Evolutionary conservation across 2,113 vertebrate species (phyloP).

Genomic region (Panthera leo): DNA sequence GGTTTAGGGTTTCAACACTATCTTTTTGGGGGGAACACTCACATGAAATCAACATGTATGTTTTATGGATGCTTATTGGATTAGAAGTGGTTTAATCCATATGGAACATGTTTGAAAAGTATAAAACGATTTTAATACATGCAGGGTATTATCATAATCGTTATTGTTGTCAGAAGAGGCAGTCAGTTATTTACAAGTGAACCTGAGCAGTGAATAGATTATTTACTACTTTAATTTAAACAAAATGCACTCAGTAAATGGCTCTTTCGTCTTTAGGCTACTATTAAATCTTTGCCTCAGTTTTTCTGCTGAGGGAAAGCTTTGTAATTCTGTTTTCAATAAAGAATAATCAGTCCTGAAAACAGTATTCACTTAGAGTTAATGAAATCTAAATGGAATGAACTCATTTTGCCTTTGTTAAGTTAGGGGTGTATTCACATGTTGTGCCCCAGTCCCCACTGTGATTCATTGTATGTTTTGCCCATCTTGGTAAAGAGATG

Average conservation of each 20-base stretch:
- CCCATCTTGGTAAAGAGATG: neutral
- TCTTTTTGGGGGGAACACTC: neutral
- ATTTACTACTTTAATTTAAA: conserved; percentile 52
- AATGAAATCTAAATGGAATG: conserved; percentile 19
- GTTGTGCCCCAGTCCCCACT: neutral
- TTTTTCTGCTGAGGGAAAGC: conserved; percentile 45
- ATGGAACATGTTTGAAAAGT: neutral
- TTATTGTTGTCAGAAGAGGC: neutral
- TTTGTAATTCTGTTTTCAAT: conserved; percentile 48
- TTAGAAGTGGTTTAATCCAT: neutral
- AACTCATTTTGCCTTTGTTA: neutral
- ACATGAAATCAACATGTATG: neutral
- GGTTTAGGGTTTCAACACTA: neutral
- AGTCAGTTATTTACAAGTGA: conserved; percentile 34
- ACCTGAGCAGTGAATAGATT: conserved; percentile 1
- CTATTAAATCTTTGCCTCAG: conserved; percentile 18
- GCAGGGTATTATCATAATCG: neutral
- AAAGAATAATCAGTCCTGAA: conserved; percentile 27
- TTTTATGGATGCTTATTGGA: neutral
- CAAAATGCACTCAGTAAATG: conserved; percentile 26
- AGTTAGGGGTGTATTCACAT: neutral
- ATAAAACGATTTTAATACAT: neutral
- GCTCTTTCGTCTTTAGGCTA: conserved; percentile 51
- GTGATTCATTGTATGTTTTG: neutral
- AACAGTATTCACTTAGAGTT: conserved; percentile 27